Conservation (phyloP, 2,888 invertebrate genomes). For the Pheosia gnoma region DNA sequence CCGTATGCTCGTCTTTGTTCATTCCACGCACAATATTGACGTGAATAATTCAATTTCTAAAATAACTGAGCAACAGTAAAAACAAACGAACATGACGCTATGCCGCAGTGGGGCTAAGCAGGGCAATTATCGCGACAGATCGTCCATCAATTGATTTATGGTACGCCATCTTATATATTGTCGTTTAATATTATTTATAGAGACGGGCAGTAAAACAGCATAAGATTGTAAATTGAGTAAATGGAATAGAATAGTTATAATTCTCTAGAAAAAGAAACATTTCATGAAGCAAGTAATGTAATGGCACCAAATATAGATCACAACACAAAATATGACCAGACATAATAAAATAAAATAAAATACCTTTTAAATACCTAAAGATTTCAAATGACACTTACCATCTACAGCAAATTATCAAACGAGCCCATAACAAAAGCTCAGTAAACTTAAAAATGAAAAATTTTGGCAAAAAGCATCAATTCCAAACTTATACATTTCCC, state of each 20-base stretch:
- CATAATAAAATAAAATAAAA: no score
- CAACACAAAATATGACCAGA: no score
- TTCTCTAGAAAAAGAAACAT: background rate
- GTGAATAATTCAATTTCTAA: conserved; percentile 21
- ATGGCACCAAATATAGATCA: no score
- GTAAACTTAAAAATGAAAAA: background rate
- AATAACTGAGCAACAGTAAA: conserved; percentile 18
- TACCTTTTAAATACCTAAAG: no score
- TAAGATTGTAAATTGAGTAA: conserved; percentile 23
- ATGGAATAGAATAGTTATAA: background rate
- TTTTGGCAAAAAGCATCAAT: background rate
- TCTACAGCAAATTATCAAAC: background rate
- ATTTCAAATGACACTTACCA: background rate
- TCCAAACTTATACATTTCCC: conserved; percentile 22
- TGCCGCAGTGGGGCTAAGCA: conserved; percentile 25
- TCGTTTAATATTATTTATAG: conserved; percentile 50
- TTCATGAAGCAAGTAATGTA: no score
- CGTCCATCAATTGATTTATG: conserved; percentile 74
- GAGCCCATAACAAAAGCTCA: background rate
- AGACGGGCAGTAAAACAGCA: conserved; percentile 19
- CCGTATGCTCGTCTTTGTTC: background rate
- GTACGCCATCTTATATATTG: conserved; percentile 54
- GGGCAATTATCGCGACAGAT: conserved; percentile 61
- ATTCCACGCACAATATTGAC: conserved; percentile 20
- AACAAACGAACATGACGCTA: conserved; percentile 23